Conservation (phyloP, 2,797 vertebrate genomes). For the Trichosurus vulpecula region DNA sequence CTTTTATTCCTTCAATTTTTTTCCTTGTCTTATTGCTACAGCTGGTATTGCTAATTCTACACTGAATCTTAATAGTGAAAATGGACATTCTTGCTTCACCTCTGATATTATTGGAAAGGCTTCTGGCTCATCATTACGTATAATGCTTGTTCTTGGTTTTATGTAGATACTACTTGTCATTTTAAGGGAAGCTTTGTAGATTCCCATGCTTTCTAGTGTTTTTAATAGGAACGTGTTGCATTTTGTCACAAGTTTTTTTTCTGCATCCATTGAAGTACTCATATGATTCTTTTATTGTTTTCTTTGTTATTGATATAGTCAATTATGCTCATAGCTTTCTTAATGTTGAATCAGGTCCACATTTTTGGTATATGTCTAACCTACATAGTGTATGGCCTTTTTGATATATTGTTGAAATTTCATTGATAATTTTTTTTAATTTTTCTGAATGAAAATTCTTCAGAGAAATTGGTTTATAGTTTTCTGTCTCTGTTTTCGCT, state of each 20-base stretch:
- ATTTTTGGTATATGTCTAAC: neutral
- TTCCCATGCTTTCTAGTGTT: neutral
- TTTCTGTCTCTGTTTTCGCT: neutral
- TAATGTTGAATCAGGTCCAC: neutral
- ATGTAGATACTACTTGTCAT: neutral
- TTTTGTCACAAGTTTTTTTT: neutral
- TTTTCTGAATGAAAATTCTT: neutral
- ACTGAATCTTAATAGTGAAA: neutral
- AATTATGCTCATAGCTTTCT: neutral
- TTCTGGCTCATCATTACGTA: neutral
- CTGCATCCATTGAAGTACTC: neutral
- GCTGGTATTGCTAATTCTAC: neutral
- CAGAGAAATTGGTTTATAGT: neutral
- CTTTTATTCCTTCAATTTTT: neutral
- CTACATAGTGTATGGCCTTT: neutral
- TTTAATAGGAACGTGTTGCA: neutral
- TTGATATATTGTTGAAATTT: neutral
- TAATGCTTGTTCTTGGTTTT: neutral
- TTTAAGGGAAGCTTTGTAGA: neutral
- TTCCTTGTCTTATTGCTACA: neutral
- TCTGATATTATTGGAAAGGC: neutral
- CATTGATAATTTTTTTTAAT: neutral
- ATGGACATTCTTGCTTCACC: neutral
- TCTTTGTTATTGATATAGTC: neutral
- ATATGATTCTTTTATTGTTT: neutral